Evolutionary conservation across 1,140 invertebrate genomes (phyloP).

Genomic region (Procambarus clarkii): DNA sequence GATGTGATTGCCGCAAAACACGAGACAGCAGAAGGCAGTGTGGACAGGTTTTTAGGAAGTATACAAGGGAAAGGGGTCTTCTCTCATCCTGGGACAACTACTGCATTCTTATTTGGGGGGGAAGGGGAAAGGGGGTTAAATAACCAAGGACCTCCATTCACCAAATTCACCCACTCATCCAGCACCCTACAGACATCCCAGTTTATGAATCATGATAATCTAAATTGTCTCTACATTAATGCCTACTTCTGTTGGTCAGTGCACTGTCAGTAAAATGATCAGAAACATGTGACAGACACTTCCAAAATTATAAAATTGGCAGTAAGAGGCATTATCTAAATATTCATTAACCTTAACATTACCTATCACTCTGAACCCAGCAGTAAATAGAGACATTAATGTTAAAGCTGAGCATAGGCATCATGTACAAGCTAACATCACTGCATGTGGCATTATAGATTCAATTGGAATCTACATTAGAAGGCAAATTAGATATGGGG

Average conservation of each 20-base stretch:
- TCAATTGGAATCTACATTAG: slow-evolving; percentile 45
- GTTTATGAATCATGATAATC: slow-evolving; percentile 30
- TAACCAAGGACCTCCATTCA: slow-evolving; percentile 38
- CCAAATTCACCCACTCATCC: slow-evolving; percentile 55
- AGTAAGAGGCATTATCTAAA: slow-evolving; percentile 61
- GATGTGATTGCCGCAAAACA: slow-evolving; percentile 53
- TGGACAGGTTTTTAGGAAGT: slow-evolving; percentile 44
- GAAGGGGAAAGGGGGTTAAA: neutral
- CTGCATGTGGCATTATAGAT: slow-evolving; percentile 47
- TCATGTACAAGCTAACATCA: slow-evolving; percentile 66
- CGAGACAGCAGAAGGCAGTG: slow-evolving; percentile 64
- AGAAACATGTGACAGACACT: slow-evolving; percentile 40
- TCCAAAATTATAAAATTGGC: slow-evolving; percentile 68
- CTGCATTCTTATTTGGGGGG: slow-evolving; percentile 9
- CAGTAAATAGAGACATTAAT: slow-evolving; percentile 18
- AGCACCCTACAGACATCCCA: slow-evolving; percentile 40
- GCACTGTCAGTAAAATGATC: slow-evolving; percentile 22
- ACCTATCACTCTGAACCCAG: slow-evolving; percentile 63
- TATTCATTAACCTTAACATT: slow-evolving; percentile 60
- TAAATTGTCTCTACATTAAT: slow-evolving; percentile 19
- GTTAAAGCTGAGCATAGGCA: slow-evolving; percentile 44
- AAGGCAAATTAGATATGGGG: slow-evolving; percentile 64
- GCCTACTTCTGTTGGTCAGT: slow-evolving; percentile 47
- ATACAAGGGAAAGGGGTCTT: neutral
- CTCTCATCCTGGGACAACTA: slow-evolving; percentile 33